Evolutionary conservation across 2,113 vertebrate genomes (phyloP).

Genomic region (Ondatra zibethicus): DNA sequence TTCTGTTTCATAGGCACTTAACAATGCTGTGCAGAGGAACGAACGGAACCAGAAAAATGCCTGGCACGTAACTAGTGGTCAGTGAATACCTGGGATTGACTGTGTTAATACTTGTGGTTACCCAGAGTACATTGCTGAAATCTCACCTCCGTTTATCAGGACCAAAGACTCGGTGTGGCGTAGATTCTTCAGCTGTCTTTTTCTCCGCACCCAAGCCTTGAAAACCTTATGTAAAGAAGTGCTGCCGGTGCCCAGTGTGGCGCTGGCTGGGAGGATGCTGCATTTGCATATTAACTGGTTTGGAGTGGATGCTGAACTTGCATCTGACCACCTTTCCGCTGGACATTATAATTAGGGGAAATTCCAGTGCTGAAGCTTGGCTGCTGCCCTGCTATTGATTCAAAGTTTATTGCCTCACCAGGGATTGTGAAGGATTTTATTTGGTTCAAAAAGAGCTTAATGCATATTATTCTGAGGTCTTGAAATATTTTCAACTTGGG

Average conservation of each 20-base stretch:
- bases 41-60: not conserved
- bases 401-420: conserved; percentile 51
- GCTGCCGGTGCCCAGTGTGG: not conserved
- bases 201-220: not conserved
- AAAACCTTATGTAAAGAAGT: conserved; percentile 41
- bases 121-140: not conserved
- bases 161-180: not conserved
- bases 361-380: not conserved
- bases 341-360: not conserved
- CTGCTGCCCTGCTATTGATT: conserved; percentile 28
- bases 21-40: not conserved
- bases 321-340: not conserved
- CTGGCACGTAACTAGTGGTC: not conserved
- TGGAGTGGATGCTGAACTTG: conserved; percentile 54
- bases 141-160: not conserved
- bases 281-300: not conserved
- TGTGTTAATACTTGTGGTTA: not conserved
- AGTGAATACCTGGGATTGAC: not conserved
- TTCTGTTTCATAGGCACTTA: not conserved
- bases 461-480: conserved; percentile 37
- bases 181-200: not conserved
- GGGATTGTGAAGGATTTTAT: conserved; percentile 43
- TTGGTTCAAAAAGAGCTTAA: conserved; percentile 44
- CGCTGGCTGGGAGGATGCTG: conserved; percentile 28
- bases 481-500: not conserved